Conservation (phyloP, 2,797 vertebrate genomes). For the Nannoperca australis region DNA sequence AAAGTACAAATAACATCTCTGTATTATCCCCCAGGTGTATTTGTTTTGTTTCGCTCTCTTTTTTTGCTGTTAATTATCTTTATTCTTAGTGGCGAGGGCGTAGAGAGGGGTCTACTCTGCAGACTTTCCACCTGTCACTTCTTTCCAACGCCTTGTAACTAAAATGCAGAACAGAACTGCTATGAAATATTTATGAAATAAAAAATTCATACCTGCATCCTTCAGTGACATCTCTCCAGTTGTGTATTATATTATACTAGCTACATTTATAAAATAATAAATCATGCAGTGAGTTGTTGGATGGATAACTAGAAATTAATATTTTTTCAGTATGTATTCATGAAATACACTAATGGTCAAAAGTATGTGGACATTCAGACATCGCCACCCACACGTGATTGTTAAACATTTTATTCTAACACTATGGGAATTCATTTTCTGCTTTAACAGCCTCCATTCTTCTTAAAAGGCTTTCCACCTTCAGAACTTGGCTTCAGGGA, state of each 20-base stretch:
- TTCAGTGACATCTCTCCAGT: neutral
- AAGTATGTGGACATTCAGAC: neutral
- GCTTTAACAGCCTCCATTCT: neutral
- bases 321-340: neutral
- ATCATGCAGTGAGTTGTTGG: neutral
- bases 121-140: constrained; percentile 6
- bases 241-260: neutral
- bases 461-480: neutral
- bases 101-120: neutral
- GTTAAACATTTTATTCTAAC: neutral
- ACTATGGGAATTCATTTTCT: neutral
- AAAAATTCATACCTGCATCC: neutral
- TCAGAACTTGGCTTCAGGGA: neutral
- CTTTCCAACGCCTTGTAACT: neutral
- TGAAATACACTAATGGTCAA: neutral
- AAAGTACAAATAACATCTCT: constrained; percentile 7
- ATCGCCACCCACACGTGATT: too few relatives aligned
- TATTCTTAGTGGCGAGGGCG: neutral
- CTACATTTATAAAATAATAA: neutral
- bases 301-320: neutral
- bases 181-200: neutral
- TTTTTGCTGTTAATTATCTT: neutral
- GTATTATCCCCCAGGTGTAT: neutral
- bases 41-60: neutral
- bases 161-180: neutral